Evolutionary conservation across 92 coral and sea anemone genomes (phyloP), one percentile per base, ranked within the genome.

Genomic region (Phenganax subtilis): DNA sequence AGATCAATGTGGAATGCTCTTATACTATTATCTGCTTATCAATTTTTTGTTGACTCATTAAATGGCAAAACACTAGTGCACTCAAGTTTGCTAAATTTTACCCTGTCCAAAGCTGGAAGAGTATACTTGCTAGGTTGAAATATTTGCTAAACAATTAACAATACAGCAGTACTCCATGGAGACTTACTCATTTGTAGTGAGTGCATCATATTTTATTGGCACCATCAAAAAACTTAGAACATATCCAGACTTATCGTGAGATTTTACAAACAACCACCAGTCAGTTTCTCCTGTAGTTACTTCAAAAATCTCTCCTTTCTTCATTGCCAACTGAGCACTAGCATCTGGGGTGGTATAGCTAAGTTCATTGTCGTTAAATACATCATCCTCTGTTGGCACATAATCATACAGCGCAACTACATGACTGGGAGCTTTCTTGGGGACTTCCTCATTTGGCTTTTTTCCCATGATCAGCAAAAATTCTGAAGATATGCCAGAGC

Each of bases 231-330:
- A 54, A 68, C 97, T 93, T 10, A 96, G 96, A 54, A 93, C 86
- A 82, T 91, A 93, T 29, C 97, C 97, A 51, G 82, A 80, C 25
- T 88, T 81, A 30, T 79, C 96, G 53, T 82, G 72, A 66, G 72
- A 81, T 60, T 81, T 85, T 27, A 89, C 97, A 88, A 86, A 88
- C 56, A 93, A 69, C 97, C 97, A 93, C 97, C 97, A 93, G 71
- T 88, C 87, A 29, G 91, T 86, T 44, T 84, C 87, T 16, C 88
- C 93, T 37, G 47, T 37, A 58, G 88, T 75, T 6, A 91, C 90
- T 64, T 82, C 90, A 89, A 93, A 91, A 76, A 77, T 91, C 65
- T 91, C 96, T 44, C 89, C 89, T 76, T 91, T 82, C 72, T 87
- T 85, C 12, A 92, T 86, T 2, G 96, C 12, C 59, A 93, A 84